Percentiles rank a stretch among this genome's conserved stretches.
Evolutionary conservation across 2,113 vertebrate genomes (phyloP).

Genomic region (Rhineura floridana): DNA sequence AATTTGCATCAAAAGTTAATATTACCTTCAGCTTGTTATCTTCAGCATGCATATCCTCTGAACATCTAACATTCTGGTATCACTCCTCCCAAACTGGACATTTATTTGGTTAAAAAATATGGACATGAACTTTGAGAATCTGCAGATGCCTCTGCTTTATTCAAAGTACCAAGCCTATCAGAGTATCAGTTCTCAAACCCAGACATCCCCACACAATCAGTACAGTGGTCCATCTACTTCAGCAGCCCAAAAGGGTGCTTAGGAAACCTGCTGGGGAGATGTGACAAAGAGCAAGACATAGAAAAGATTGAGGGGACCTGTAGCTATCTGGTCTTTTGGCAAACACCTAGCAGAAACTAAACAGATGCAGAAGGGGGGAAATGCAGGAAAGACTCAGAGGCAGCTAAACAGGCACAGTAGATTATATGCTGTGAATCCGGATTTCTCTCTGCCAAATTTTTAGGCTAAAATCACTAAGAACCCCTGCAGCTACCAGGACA

Average conservation of each 20-base stretch:
- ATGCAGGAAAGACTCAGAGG: neutral
- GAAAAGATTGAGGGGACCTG: too few relatives aligned
- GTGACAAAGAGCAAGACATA: neutral
- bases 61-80: neutral
- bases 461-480: neutral
- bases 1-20: neutral
- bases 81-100: too few relatives aligned
- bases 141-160: neutral
- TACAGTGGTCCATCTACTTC: too few relatives aligned
- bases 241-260: neutral
- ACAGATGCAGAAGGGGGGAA: neutral
- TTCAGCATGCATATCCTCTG: neutral
- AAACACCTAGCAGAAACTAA: neutral
- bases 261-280: neutral
- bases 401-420: neutral
- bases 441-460: neutral
- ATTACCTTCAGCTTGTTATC: neutral
- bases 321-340: neutral
- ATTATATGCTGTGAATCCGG: neutral
- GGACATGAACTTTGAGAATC: too few relatives aligned
- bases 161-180: too few relatives aligned
- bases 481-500: neutral
- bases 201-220: neutral
- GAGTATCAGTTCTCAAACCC: neutral
- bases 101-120: too few relatives aligned